Percentiles rank a stretch among this genome's conserved stretches.
phyloP scores from a whole-genome alignment of 2,797 vertebrate species.

The Tarsius wallacei region DNA sequence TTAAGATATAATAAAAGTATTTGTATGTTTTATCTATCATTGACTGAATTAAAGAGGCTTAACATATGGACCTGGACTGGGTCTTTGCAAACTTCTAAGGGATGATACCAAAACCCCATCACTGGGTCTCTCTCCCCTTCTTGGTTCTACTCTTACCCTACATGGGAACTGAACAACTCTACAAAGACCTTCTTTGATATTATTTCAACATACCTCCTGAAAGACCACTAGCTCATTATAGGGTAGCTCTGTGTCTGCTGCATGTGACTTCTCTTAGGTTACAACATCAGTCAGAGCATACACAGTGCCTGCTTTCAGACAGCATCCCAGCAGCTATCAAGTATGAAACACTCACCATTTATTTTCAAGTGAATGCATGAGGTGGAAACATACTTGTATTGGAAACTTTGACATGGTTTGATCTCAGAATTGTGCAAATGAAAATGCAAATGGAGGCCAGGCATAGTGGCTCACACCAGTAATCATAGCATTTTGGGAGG shows the following conservation, averaged over 20 bases:
- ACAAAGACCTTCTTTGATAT: neutral
- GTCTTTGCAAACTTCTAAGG: neutral
- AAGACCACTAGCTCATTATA: neutral
- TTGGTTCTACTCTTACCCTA: neutral
- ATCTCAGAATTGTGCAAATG: neutral
- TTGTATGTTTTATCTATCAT: neutral
- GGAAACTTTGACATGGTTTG: neutral
- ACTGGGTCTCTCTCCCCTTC: neutral
- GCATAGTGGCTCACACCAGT: too few relatives aligned
- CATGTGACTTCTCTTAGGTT: neutral
- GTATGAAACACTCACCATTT: neutral
- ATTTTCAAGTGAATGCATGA: neutral
- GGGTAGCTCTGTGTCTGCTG: neutral
- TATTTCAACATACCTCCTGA: neutral
- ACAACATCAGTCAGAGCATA: too few relatives aligned
- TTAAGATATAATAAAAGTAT: neutral
- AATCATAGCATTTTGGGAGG: too few relatives aligned
- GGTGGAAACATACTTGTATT: neutral
- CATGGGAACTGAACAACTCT: rapidly evolving
- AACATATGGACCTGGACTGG: rapidly evolving
- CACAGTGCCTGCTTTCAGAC: neutral
- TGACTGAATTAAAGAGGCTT: neutral
- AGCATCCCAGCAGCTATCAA: neutral
- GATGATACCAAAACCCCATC: too few relatives aligned
- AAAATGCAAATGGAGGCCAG: neutral